Base-by-base conservation (phyloP, 2,113 vertebrate species). In the Suncus etruscus region DNA sequence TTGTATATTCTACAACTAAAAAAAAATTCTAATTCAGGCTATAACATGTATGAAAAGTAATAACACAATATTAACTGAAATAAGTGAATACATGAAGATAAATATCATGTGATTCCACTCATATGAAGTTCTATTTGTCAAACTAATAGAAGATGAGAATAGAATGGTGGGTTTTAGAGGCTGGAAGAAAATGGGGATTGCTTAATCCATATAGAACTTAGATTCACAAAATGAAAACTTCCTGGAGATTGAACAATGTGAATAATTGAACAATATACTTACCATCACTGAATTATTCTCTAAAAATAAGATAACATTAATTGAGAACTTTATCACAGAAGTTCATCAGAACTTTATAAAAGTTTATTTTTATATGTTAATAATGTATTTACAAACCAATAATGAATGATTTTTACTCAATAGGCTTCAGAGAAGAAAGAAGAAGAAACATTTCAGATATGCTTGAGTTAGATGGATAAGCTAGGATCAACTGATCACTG, bases 101-200 rank as follows among this genome's bases (percentile, higher is more conserved):
- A 91, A 80, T 24, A 73, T 15, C 31, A 4, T 20, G 14, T 32
- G 48, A 63, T 54, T 77, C n/a, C 31, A 69, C 27, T 86, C 48
- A 76, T 6, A 12, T n/a, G 45, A 20, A 0, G 1, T 51, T 83
- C 51, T 73, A 1, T 32, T 3, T 32, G 25, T 24, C 86, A 54
- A 87, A 75, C 78, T 51, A 47, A 39, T 48, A 39, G 83, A 93
- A 73, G 70, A 31, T 90, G 47, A 79, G 70, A 77, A 47, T 32
- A 80, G 76, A 94, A 70, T 32, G 58, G 39, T 32, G 15, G 25
- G 70, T n/a, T 27, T 48, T 15, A 75, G 31, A 70, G 2, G 0
- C 45, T 8, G 1, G 27, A 24, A 12, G 31, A 11, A 25, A 68
- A 66, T 8, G 31, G 15, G 47, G 24, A 6, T 18, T 70, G 20